Base-by-base conservation (phyloP, 1,140 invertebrate species). In the Drosophila insularis region DNA sequence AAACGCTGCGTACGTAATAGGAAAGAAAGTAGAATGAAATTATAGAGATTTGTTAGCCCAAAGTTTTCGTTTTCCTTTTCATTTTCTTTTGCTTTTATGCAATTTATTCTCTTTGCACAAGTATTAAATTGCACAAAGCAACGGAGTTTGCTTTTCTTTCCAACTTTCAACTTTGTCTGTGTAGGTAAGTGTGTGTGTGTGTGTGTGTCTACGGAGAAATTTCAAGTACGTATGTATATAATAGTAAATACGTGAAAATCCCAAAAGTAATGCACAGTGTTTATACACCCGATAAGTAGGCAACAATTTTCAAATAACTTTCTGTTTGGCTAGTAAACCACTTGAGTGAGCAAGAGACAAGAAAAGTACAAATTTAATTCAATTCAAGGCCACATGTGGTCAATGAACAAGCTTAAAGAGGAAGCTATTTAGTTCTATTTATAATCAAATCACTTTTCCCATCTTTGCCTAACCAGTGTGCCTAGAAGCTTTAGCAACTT, bases 1-100 rank as follows among this genome's bases (percentile, higher is more conserved):
- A 97, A 95, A 74, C 96, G 95, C 96, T 97, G 93, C 6, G 27
- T 27, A 27, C 27, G 27, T 27, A 27, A 27, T 27, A 27, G 80
- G 76, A 31, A 63, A 32, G 65, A 13, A 21, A 21, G 14, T 4
- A 8, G 35, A 4, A 32, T 58, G 5, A 53, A 31, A 50, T 54
- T 63, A 39, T 67, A 66, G 5, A 43, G 13, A 66, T 46, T 62
- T 46, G 21, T 40, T 67, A 27, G 39, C 40, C 27, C 39, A 74
- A 85, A 85, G 68, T 85, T 89, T 87, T 50, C 43, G 19, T 46
- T 46, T 46, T 46, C 40, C 14, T 46, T 46, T 46, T 46, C 40
- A 19, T 50, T 50, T 60, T 40, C 27, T 66, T 11, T 37, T 64
- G 70, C 78, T 87, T 87, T 81, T 86, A 73, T 81, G 78, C 82